Percentiles rank a stretch among this genome's conserved stretches.
These are phyloP conservation scores for Drosophila prosaltans DNA, from an alignment of 1,140 invertebrate species.

Conservation along the genomic window DNA sequence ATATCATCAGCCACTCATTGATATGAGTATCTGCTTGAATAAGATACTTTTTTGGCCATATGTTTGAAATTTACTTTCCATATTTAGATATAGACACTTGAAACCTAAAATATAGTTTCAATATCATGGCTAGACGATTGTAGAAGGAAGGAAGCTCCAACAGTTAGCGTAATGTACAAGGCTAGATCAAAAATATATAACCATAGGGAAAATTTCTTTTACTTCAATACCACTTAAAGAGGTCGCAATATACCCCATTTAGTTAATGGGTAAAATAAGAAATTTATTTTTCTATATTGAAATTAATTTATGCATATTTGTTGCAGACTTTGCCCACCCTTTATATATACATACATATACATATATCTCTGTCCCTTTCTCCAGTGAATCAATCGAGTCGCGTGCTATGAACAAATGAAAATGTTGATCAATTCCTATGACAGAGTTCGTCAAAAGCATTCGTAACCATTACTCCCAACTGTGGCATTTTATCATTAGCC, in stretches of 20 bases:
- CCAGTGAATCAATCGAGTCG: constrained; percentile 32
- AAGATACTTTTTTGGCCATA: no score
- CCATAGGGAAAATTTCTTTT: no score
- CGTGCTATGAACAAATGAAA: constrained; percentile 64
- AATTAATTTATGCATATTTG: constrained; percentile 66
- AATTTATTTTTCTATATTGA: constrained; percentile 44
- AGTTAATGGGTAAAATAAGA: constrained; percentile 6
- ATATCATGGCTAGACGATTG: no score
- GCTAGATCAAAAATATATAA: no score
- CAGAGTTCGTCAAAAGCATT: constrained; percentile 43
- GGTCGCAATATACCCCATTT: neutral
- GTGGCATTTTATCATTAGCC: constrained; percentile 40
- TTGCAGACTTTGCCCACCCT: constrained; percentile 24
- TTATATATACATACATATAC: neutral
- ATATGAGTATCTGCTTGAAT: no score
- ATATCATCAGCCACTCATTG: no score
- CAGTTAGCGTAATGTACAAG: no score
- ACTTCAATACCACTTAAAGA: no score
- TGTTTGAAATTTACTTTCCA: no score
- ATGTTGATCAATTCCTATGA: constrained; percentile 65
- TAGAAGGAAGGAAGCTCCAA: no score
- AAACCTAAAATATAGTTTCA: no score
- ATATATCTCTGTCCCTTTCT: neutral
- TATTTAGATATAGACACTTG: no score
- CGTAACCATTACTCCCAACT: neutral